Evolutionary conservation across 1,140 invertebrate species (phyloP).

Genomic region (Popillia japonica): DNA sequence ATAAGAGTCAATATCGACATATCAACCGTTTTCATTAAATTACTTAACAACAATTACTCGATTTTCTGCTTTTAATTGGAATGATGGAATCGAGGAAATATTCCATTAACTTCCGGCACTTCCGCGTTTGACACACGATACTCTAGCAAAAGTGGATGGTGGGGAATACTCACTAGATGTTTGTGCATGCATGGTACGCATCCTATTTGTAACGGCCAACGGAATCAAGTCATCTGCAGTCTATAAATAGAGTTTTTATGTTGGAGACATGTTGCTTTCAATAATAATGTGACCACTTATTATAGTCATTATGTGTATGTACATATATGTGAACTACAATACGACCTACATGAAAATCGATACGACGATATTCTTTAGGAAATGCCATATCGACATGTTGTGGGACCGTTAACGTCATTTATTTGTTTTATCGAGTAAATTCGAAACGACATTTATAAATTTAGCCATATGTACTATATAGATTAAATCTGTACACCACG

Average conservation of each 20-base stretch:
- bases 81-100: slow-evolving; percentile 18
- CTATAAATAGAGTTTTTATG: slow-evolving; percentile 27
- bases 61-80: too few species aligned
- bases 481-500: not conserved
- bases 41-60: too few species aligned
- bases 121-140: slow-evolving; percentile 19
- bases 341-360: slow-evolving; percentile 19
- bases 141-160: not conserved
- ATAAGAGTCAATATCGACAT: too few species aligned
- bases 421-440: not conserved
- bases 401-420: not conserved
- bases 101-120: slow-evolving; percentile 17
- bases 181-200: not conserved
- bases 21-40: too few species aligned
- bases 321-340: not conserved
- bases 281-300: slow-evolving; percentile 21
- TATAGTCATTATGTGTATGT: not conserved
- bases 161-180: not conserved
- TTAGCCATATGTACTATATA: too few species aligned
- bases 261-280: slow-evolving; percentile 3
- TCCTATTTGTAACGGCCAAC: not conserved
- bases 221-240: not conserved
- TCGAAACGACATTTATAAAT: too few species aligned
- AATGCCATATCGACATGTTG: not conserved
- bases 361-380: not conserved